Percentiles rank a stretch among this genome's conserved stretches.
phyloP scores from a whole-genome alignment of 1,140 invertebrate species.

The Ips typographus region DNA sequence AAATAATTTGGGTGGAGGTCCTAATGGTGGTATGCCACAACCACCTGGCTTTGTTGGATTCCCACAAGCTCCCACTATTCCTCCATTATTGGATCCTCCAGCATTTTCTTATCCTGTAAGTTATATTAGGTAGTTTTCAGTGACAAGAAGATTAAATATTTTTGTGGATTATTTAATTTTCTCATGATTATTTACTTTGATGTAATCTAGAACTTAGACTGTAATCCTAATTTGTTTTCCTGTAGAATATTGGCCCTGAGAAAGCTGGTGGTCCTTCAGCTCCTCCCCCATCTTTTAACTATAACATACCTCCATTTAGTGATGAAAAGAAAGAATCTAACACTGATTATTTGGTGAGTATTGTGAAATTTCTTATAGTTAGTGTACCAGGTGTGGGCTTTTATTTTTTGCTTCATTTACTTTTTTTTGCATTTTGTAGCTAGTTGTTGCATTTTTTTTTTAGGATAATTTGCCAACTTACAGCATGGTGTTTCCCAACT shows the following conservation, averaged over 20 bases:
- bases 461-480: slow-evolving; percentile 47
- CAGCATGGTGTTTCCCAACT: slow-evolving; percentile 47
- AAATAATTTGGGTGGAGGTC: slow-evolving; percentile 60
- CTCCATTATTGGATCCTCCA: slow-evolving; percentile 53
- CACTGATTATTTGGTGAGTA: slow-evolving; percentile 56
- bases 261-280: slow-evolving; percentile 47
- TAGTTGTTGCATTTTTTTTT: slow-evolving; percentile 18
- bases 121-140: slow-evolving; percentile 25
- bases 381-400: too few species aligned
- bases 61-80: slow-evolving; percentile 66
- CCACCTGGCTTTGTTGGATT: slow-evolving; percentile 81
- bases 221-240: neutral
- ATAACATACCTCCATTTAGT: slow-evolving; percentile 67
- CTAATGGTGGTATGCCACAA: slow-evolving; percentile 57
- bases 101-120: slow-evolving; percentile 64
- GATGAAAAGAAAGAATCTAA: slow-evolving; percentile 61
- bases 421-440: slow-evolving; percentile 35
- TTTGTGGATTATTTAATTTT: slow-evolving; percentile 5
- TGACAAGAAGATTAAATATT: slow-evolving; percentile 1
- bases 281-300: slow-evolving; percentile 63
- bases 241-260: slow-evolving; percentile 6
- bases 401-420: slow-evolving; percentile 13
- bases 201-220: too few species aligned
- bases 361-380: neutral
- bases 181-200: too few species aligned